Base-by-base conservation (phyloP, 2,888 invertebrate genomes). In the Cordilura impudica region DNA sequence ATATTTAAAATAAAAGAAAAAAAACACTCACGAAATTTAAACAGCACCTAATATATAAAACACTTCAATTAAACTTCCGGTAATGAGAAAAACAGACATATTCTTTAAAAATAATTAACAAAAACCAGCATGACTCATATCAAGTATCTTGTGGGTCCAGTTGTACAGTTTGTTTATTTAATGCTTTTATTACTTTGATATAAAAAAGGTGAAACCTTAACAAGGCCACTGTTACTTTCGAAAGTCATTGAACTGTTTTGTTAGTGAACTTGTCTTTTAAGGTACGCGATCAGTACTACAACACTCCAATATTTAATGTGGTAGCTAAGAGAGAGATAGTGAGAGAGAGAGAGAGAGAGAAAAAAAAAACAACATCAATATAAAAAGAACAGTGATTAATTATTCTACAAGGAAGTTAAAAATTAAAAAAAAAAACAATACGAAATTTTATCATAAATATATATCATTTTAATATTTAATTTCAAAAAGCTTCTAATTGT, bases 221-320 rank as follows among this genome's bases (percentile, higher is more conserved):
- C 54, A 66, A 71, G 77, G 77, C 39, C 77, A 77, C 77, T 71
- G 66, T 77, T 71, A 77, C 69, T 65, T 78, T 69, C 51, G 14
- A 43, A 69, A 66, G 71, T 66, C 77, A 61, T 60, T 77, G 71
- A 77, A 77, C 77, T 69, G 47, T 49, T 8, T 45, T 45, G 26
- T 53, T 18, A 12, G 18, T 29, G 21, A 58, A 21, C 35, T 54
- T 75, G 45, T 54, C 54, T 54, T 63, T 51, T 12, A n/a, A 14
- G n/a, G 23, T n/a, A 12, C n/a, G 1, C 23, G 26, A 26, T 14
- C 5, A 53, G 14, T 53, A 51, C 51, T 12, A 3, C n/a, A 5
- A 3, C 26, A 16, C 2, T 8, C 3, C 26, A n/a, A 8, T 8
- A 5, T 7, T 26, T 26, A 26, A 4, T 23, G 12, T n/a, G 14